These are phyloP conservation scores for Anguilla obscura DNA, from an alignment of 2,797 vertebrate genomes.

Conservation along the genomic window DNA sequence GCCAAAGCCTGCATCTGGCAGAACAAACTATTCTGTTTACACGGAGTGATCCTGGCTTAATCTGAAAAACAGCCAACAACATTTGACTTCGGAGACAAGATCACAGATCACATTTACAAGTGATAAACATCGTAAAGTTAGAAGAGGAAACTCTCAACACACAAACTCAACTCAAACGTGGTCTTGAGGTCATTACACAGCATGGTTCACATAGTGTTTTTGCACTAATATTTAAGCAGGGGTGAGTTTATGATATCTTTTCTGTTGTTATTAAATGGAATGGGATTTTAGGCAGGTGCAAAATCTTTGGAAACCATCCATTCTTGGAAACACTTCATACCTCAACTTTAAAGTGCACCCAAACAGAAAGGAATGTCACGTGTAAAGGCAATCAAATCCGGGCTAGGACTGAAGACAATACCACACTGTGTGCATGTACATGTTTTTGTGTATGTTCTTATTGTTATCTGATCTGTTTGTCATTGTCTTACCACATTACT, in stretches of 20 bases:
- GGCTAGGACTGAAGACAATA: conserved; percentile 28
- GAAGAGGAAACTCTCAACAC: conserved; percentile 15
- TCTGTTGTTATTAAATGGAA: conserved; percentile 49
- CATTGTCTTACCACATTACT: not conserved
- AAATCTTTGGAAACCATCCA: conserved; percentile 58
- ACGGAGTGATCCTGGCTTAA: conserved; percentile 42
- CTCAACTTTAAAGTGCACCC: conserved; percentile 42
- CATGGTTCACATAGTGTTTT: conserved; percentile 18
- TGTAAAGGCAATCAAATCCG: conserved; percentile 58
- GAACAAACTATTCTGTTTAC: conserved; percentile 50
- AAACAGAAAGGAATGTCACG: conserved; percentile 49
- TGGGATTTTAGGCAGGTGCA: conserved; percentile 57
- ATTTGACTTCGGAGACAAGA: conserved; percentile 31
- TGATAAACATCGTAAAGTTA: conserved; percentile 31
- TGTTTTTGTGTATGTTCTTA: not conserved
- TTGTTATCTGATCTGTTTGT: not conserved
- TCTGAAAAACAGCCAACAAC: conserved; percentile 56
- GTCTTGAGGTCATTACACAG: conserved; percentile 35
- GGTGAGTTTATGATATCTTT: conserved; percentile 42
- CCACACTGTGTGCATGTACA: conserved; percentile 19
- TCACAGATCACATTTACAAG: conserved; percentile 51
- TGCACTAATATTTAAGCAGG: conserved; percentile 29
- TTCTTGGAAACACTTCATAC: conserved; percentile 48
- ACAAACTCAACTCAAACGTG: conserved; percentile 44
- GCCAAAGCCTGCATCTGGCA: conserved; percentile 54